Conservation (phyloP, 1,140 invertebrate genomes). For the Bicyclus anynana region DNA sequence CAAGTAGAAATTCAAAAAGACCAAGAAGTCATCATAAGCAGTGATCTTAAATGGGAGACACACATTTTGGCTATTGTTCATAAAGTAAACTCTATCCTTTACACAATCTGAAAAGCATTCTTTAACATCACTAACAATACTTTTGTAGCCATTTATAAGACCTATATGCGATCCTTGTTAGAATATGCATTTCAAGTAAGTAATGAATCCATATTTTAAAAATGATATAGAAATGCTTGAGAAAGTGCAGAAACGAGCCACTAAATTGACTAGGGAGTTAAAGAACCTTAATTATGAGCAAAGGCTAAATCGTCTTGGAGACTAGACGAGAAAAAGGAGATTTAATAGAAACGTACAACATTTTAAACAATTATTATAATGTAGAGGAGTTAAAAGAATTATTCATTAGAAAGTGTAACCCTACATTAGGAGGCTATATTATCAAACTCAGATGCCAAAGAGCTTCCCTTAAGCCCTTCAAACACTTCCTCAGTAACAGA, state of each 20-base stretch:
- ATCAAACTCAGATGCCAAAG: not conserved
- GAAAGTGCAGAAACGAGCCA: not conserved
- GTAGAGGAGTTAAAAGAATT: not conserved
- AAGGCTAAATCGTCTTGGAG: not conserved
- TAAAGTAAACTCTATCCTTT: not conserved
- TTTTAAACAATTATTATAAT: not conserved
- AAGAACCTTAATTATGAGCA: not conserved
- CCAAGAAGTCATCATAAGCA: not conserved
- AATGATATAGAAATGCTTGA: not conserved
- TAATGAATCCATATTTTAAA: not conserved
- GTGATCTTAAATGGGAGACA: not conserved
- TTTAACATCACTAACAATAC: not conserved
- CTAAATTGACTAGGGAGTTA: not conserved
- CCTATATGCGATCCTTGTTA: not conserved
- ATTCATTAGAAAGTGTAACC: not conserved
- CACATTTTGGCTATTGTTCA: not conserved
- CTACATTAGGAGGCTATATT: not conserved
- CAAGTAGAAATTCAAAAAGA: not conserved
- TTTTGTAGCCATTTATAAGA: not conserved
- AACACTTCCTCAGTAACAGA: not conserved
- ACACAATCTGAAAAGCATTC: not conserved
- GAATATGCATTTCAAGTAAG: not conserved
- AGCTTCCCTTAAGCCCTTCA: not conserved
- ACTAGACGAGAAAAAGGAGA: not conserved
- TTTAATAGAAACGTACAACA: not conserved